Percentiles rank a stretch among this genome's conserved stretches.
These are phyloP conservation scores for Varanus salvator DNA, from an alignment of 2,113 vertebrate genomes.

Conservation along the genomic window DNA sequence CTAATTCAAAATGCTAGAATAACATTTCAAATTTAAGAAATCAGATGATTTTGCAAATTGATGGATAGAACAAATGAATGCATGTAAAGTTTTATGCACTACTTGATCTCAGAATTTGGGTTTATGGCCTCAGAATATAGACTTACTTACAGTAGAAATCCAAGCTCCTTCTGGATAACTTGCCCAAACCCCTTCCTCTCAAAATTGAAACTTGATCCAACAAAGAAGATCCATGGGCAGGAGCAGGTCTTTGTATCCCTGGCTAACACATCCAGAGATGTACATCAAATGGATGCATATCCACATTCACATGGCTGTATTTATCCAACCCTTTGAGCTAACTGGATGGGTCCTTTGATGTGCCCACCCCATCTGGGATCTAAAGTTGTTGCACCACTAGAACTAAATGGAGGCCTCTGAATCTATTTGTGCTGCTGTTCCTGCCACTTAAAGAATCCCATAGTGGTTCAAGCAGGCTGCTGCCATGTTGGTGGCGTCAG, in stretches of 20 bases:
- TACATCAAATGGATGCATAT: background rate
- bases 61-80: background rate
- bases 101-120: background rate
- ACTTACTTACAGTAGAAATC: background rate
- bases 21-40: background rate
- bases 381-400: background rate
- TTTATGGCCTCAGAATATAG: background rate
- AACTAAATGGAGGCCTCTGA: background rate
- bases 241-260: background rate
- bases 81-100: background rate
- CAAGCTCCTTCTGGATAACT: background rate
- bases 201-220: background rate
- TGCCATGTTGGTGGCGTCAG: background rate
- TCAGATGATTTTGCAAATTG: conserved; percentile 11
- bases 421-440: background rate
- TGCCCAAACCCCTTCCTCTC: background rate
- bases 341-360: background rate
- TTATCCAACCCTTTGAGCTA: background rate
- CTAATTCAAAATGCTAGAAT: background rate
- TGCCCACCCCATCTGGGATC: background rate
- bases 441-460: background rate
- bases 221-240: background rate
- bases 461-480: background rate
- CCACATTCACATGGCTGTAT: background rate
- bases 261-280: background rate